Evolutionary conservation across 2,797 vertebrate species (phyloP).

Genomic region (Sarcophilus harrisii): DNA sequence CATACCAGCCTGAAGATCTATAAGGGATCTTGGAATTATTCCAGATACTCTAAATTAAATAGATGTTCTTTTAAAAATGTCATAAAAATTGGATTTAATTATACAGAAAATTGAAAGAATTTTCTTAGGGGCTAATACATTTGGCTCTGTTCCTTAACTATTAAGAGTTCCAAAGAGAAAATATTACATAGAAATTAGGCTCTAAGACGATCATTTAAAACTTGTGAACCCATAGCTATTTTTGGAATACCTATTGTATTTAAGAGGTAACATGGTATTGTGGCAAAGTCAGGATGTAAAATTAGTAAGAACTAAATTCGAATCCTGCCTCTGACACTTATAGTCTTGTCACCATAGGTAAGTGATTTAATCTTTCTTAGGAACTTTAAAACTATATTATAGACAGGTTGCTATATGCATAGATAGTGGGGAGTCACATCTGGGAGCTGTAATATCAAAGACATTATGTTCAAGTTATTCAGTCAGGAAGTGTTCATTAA

Average conservation of each 20-base stretch:
- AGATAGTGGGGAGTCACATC: neutral
- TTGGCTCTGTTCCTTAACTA: constrained; percentile 19
- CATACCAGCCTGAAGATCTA: neutral
- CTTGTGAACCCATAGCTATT: neutral
- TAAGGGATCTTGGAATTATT: neutral
- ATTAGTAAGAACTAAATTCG: neutral
- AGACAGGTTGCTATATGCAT: neutral
- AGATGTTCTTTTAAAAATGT: neutral
- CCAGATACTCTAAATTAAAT: neutral
- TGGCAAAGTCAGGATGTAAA: neutral
- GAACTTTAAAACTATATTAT: neutral
- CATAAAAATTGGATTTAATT: neutral
- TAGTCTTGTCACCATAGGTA: neutral
- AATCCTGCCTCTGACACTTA: neutral
- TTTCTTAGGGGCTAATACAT: neutral
- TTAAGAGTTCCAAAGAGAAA: neutral
- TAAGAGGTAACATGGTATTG: neutral
- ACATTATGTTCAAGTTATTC: neutral
- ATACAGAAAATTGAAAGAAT: neutral
- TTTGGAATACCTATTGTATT: neutral
- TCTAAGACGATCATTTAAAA: constrained; percentile 8
- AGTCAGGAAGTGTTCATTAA: neutral
- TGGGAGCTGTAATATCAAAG: neutral
- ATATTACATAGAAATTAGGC: neutral
- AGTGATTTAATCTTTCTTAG: neutral